Percentiles rank a stretch among this genome's conserved stretches.
Conservation (phyloP, 1,140 invertebrate species). For the Brachionus manjavacas region DNA sequence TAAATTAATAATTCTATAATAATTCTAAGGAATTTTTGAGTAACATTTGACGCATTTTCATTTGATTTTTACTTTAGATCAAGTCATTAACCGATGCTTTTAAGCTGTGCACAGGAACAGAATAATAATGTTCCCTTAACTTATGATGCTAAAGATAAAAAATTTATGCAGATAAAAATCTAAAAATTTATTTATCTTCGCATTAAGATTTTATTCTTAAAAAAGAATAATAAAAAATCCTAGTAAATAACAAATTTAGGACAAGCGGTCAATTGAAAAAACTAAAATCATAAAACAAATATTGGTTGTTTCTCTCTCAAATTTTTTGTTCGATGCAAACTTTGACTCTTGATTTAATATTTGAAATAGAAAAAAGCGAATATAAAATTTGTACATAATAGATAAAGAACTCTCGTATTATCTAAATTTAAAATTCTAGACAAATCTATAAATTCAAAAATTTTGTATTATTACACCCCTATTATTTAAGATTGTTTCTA, state of each 20-base stretch:
- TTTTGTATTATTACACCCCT: not conserved
- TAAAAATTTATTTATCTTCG: not conserved
- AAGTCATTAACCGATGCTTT: not conserved
- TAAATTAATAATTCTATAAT: too few species aligned
- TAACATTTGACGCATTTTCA: too few species aligned
- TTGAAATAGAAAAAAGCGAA: not conserved
- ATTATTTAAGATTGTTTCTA: conserved; percentile 15
- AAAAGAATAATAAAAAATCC: too few species aligned
- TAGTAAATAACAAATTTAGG: not conserved
- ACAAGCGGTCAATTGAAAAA: not conserved
- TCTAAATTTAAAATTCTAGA: not conserved
- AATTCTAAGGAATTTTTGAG: too few species aligned
- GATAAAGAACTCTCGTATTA: not conserved
- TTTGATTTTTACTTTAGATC: not conserved
- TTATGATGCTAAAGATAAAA: not conserved
- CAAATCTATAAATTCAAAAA: not conserved
- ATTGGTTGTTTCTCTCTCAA: not conserved
- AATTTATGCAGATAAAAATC: not conserved
- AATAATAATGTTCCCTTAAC: not conserved
- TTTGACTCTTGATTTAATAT: not conserved
- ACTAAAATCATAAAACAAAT: not conserved
- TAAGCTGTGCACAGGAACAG: not conserved
- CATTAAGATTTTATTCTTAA: too few species aligned
- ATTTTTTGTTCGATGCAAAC: not conserved
- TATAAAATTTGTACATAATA: not conserved